phyloP scores from a whole-genome alignment of 2,113 vertebrate species.

The Charina bottae region DNA sequence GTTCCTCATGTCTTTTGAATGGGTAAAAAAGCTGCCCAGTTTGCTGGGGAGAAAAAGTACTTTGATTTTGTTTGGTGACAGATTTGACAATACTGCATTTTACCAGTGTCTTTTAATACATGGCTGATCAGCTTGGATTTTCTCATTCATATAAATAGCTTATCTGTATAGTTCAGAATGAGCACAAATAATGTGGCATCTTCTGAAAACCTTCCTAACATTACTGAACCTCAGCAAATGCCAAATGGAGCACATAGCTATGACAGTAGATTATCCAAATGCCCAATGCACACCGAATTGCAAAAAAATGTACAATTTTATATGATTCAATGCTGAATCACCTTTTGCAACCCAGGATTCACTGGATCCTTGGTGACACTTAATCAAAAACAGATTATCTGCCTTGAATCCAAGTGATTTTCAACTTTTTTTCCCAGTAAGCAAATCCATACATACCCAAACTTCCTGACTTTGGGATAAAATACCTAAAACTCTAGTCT shows the following conservation, averaged over 20 bases:
- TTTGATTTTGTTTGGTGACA: neutral
- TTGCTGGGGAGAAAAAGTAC: neutral
- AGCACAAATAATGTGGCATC: neutral
- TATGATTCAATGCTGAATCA: neutral
- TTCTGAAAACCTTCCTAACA: neutral
- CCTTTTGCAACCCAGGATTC: neutral
- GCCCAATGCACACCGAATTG: neutral
- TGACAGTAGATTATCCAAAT: neutral
- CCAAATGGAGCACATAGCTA: neutral
- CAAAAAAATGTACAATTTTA: neutral
- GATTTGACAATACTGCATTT: neutral
- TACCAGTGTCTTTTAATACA: neutral
- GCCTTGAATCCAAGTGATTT: neutral
- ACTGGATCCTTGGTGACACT: neutral
- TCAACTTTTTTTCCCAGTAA: neutral
- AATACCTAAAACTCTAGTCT: neutral
- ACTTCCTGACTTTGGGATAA: neutral
- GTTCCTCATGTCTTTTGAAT: neutral
- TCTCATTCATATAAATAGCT: neutral
- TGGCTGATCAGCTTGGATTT: neutral
- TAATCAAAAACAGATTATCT: constrained; percentile 11
- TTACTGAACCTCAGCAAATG: neutral
- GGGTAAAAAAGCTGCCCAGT: neutral
- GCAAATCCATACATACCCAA: neutral
- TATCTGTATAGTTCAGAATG: neutral